Evolutionary conservation across 92 coral and sea anemone genomes (phyloP).

Genomic region (Epizoanthus scotinus): DNA sequence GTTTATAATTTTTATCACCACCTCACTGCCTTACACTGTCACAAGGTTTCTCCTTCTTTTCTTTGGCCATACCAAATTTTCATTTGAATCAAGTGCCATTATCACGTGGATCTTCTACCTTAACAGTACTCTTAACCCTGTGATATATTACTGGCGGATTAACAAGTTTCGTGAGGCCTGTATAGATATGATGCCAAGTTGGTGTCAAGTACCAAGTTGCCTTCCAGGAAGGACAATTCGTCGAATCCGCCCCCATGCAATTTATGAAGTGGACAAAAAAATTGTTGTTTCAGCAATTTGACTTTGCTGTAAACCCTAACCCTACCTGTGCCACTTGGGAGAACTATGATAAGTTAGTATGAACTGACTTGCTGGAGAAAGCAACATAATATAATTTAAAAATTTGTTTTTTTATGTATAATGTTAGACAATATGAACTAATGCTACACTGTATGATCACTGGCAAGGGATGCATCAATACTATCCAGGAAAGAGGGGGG

Average conservation of each 20-base stretch:
- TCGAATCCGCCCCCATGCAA: conserved; percentile 91
- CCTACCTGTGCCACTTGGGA: too few relatives aligned
- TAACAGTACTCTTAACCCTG: conserved; percentile 86
- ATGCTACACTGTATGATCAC: too few relatives aligned
- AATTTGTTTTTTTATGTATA: too few relatives aligned
- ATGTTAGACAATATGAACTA: too few relatives aligned
- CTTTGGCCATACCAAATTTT: conserved; percentile 50
- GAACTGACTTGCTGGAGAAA: too few relatives aligned
- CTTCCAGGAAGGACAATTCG: conserved; percentile 93
- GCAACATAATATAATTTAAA: too few relatives aligned
- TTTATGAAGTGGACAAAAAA: conserved; percentile 88
- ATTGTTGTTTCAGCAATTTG: conserved; percentile 73
- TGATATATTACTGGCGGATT: conserved; percentile 88
- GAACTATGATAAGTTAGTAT: too few relatives aligned
- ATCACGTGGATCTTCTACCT: conserved; percentile 81
- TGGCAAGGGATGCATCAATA: too few relatives aligned
- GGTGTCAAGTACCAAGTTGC: conserved; percentile 91
- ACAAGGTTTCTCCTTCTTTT: conserved; percentile 66
- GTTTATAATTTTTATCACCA: conserved; percentile 76
- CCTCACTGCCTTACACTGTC: conserved; percentile 73
- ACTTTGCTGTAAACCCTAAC: too few relatives aligned
- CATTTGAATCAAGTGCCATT: conserved; percentile 58
- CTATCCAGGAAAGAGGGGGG: too few relatives aligned
- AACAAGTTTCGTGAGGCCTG: conserved; percentile 97
- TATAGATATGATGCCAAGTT: conserved; percentile 88